A percentile compares a stretch with the other conserved stretches of the same genome.
Evolutionary conservation across 2,888 invertebrate species (phyloP).

Genomic region (Lepidocyrtinus sp.): DNA sequence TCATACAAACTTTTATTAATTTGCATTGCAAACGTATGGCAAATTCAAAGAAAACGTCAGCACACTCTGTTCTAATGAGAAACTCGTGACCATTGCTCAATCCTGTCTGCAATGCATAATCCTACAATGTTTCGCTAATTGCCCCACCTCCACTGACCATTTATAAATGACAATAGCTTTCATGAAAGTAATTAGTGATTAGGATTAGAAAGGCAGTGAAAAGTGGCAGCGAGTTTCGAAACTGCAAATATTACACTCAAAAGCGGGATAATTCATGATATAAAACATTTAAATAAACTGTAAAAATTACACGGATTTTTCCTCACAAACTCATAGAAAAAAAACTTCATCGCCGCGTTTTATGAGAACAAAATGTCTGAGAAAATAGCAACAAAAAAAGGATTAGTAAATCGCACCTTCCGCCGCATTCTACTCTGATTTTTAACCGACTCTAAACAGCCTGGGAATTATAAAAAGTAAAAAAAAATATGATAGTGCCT

Average conservation of each 20-base stretch:
- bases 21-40: too few relatives aligned
- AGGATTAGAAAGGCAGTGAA: background rate
- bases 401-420: background rate
- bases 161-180: background rate
- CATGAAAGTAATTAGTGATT: background rate
- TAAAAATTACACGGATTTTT: background rate
- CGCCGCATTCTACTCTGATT: background rate
- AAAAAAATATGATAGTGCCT: conserved; percentile 27
- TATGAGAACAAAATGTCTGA: background rate
- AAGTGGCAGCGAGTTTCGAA: background rate
- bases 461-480: too few relatives aligned
- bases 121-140: background rate
- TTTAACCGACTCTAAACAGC: background rate
- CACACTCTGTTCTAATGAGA: background rate
- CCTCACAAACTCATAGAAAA: background rate
- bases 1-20: too few relatives aligned
- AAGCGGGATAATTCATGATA: background rate
- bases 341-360: too few relatives aligned
- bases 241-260: background rate
- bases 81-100: background rate
- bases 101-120: background rate
- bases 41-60: background rate
- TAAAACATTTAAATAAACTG: background rate
- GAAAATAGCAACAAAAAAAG: background rate
- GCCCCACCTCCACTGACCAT: background rate